Evolutionary conservation across 1,140 invertebrate species (phyloP), one percentile per base, ranked within the genome.

Genomic region (Paraescarpia echinospica): DNA sequence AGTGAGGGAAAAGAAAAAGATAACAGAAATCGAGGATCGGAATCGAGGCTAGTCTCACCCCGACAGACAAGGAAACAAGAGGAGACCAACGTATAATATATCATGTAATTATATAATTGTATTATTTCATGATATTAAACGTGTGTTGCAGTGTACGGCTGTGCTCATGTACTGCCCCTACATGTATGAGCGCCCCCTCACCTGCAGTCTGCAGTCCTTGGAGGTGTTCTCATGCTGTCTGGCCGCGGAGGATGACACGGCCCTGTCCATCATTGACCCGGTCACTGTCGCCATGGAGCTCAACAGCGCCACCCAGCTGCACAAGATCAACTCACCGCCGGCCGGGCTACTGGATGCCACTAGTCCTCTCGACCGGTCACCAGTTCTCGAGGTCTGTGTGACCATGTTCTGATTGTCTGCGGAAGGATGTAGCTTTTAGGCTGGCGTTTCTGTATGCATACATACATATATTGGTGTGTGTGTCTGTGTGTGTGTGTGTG

Each of bases 241-340:
- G 89, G 98, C 98, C 12, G 97, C 98, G 93, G 98, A 99, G 96
- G 98, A 99, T 93, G 98, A 99, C 95, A 99, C 98, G 0, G 98
- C 98, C 1, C 96, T 99, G 8, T 98, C 98, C n/a, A 99, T 99
- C 93, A 98, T 99, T 90, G 98, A 99, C 96, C 99, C 99, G 0
- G 98, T 98, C 89, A 98, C 97, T 9, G 96, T 98, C 31, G 98
- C 93, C 89, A 94, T 96, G 33, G 96, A 96, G 89, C 94, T 96
- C 35, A 96, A 95, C 93, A 94, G 94, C 35, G 95, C 95, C 93
- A 94, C 95, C 48, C 92, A 94, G 27, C 94, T 95, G 5, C 91
- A 93, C 41, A 92, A 89, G 34, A 92, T 33, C 93, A 92, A 89
- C 93, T 91, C 14, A 93, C 95, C 92, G 94, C 59, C 94, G n/a